Conservation (phyloP, 2,113 vertebrate genomes). For the Sialia sialis region DNA sequence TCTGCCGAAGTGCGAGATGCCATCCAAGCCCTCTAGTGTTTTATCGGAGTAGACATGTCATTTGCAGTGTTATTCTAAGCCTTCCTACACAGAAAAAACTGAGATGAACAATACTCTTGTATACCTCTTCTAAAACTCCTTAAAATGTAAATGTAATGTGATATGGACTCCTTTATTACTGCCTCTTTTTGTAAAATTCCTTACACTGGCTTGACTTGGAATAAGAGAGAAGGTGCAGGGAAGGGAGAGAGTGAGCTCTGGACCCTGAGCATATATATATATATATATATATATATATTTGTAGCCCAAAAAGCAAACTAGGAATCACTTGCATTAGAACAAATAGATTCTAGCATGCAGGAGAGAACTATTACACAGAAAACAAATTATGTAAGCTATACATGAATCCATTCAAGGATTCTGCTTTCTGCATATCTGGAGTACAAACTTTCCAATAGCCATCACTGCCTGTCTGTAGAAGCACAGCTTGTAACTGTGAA, state of each 20-base stretch:
- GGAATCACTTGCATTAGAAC: background rate
- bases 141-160: background rate
- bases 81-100: conserved; percentile 14
- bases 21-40: conserved; percentile 64
- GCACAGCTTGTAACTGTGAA: background rate
- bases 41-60: conserved; percentile 18
- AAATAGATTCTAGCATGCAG: background rate
- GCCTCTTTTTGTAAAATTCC: background rate
- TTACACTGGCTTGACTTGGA: background rate
- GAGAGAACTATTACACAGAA: background rate
- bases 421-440: background rate
- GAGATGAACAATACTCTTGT: background rate
- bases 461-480: background rate
- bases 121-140: background rate
- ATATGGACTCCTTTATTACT: background rate
- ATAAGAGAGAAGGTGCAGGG: background rate
- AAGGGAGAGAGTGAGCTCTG: background rate
- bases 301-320: background rate
- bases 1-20: conserved; percentile 11
- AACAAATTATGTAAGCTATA: background rate
- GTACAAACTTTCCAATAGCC: background rate
- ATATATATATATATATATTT: background rate
- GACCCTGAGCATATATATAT: background rate
- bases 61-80: conserved; percentile 33
- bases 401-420: background rate